A percentile compares a stretch with the other conserved stretches of the same genome.
phyloP scores from a whole-genome alignment of 2,888 invertebrate species.

The Melanostoma scalare region DNA sequence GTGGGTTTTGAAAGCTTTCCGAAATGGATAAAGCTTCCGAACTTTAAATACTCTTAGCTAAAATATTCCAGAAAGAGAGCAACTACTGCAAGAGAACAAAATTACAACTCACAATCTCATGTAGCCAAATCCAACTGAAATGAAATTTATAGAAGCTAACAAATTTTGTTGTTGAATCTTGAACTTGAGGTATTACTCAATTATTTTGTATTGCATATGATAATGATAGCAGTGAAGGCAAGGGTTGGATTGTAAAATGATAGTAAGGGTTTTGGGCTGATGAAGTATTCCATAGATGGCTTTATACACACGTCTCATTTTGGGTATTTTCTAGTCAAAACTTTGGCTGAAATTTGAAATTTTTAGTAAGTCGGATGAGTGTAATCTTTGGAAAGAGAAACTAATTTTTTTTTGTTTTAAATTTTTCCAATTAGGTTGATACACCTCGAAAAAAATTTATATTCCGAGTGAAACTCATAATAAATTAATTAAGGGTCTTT shows the following conservation, averaged over 20 bases:
- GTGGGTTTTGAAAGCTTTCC: conserved; percentile 40
- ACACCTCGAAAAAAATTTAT: no score
- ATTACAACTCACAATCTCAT: not conserved
- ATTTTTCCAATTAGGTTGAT: no score
- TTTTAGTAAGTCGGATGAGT: no score
- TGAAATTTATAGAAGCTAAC: conserved; percentile 20
- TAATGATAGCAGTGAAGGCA: not conserved
- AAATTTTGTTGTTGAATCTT: conserved; percentile 51
- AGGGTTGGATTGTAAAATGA: conserved; percentile 11
- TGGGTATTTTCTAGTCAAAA: not conserved
- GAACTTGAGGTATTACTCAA: conserved; percentile 50
- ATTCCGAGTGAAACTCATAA: no score
- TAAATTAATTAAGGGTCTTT: no score
- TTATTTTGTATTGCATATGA: conserved; percentile 33
- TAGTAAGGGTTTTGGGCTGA: not conserved
- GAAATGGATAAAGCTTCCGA: conserved; percentile 31
- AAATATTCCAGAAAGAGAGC: conserved; percentile 55
- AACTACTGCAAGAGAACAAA: not conserved
- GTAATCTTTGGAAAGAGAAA: no score
- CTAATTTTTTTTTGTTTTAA: no score
- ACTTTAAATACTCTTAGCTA: conserved; percentile 29
- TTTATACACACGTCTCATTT: not conserved
- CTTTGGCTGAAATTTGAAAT: no score
- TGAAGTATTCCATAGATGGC: not conserved
- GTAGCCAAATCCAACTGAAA: conserved; percentile 5